Evolutionary conservation across 2,888 invertebrate species (phyloP), one percentile per base, ranked within the genome.

Genomic region (Volucella zonaria): DNA sequence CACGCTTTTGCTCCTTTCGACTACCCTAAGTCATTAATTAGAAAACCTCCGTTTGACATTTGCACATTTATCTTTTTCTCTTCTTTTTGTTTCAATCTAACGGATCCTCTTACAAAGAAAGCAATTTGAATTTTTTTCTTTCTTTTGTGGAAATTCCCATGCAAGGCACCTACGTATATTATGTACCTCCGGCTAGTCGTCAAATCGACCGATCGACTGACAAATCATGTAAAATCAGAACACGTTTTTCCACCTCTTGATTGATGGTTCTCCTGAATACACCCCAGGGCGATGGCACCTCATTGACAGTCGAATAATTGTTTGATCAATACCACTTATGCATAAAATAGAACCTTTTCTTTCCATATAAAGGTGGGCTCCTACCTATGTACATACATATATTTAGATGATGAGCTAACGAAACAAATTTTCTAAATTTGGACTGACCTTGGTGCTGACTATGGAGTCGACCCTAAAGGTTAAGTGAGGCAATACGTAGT

Each of bases 341-440:
- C 11, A 12, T 40, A 52, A 67, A 54, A 52, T 45, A 67, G 54
- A 43, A 10, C 52, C 31, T 52, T 67, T 75, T 76, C 2, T 66
- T 58, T 45, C 23, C 15, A 66, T 15, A 11, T 10, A 68, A 54
- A 54, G 42, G 47, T 54, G 8, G 8, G 43, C 38, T 49, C 31
- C 1, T 31, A 31, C 31, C 6, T 31, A 31, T 71, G 59, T 74
- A n/a, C n/a, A n/a, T n/a, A n/a, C n/a, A n/a, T n/a, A 67, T 82
- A 66, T 74, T 75, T 70, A 70, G 75, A 51, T 38, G 80, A 80
- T 80, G 83, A 83, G 49, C 75, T 23, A 66, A 79, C 59, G 52
- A 58, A 62, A 45, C 61, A 45, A 31, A 56, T 31, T 70, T 64
- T 70, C 77, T 70, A 78, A 58, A 42, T 78, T 58, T 38, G 64